Percentiles rank a stretch among this genome's conserved stretches.
phyloP scores from a whole-genome alignment of 2,113 vertebrate genomes.

The Rhinolophus sinicus region DNA sequence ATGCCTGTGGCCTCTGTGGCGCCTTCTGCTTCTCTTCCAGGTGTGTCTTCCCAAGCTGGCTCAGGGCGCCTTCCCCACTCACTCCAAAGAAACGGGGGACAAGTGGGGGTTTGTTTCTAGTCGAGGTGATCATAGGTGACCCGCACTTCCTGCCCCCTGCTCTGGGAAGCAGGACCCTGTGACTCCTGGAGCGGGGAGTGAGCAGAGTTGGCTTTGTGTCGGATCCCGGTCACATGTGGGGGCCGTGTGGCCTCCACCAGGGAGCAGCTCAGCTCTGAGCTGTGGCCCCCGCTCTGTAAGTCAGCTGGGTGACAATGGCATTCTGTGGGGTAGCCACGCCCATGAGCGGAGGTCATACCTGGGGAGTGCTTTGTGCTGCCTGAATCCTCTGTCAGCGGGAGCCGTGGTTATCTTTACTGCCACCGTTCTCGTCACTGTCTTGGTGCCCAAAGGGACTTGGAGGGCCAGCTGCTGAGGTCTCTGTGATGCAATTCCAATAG shows the following conservation, averaged over 20 bases:
- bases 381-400: accelerated
- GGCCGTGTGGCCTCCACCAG: neutral
- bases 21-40: conserved; percentile 98
- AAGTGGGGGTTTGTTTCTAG: neutral
- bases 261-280: neutral
- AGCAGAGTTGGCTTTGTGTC: neutral
- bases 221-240: accelerated
- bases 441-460: neutral
- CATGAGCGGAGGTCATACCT: accelerated
- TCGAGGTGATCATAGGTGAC: neutral
- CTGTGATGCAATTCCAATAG: conserved; percentile 74
- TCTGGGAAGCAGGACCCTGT: neutral
- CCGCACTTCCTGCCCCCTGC: accelerated
- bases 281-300: neutral
- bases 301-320: accelerated
- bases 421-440: neutral
- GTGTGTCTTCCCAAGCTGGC: conserved; percentile 78
- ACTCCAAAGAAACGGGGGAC: accelerated
- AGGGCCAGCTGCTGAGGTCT: conserved; percentile 56
- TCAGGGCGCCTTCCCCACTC: too few species aligned
- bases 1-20: conserved; percentile 99
- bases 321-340: accelerated
- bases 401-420: neutral
- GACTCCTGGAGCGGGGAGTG: neutral
- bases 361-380: too few species aligned